Conservation (phyloP, 2,888 invertebrate species). For the Caenorhabditis imperialis region DNA sequence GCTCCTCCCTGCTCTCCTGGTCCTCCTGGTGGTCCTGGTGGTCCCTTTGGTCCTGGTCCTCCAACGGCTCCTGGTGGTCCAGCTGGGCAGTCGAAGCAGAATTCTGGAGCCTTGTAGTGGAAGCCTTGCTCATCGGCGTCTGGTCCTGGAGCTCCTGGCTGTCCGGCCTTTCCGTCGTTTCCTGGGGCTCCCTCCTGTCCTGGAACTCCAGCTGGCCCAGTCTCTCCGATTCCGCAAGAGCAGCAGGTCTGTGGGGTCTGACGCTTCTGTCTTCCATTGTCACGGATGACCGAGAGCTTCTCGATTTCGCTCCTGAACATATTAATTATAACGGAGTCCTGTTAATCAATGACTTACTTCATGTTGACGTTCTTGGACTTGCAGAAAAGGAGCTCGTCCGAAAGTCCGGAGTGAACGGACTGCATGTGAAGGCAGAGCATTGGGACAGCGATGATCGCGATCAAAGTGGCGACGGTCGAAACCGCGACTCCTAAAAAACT, state of each 20-base stretch:
- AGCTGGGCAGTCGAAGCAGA: conserved; percentile 54
- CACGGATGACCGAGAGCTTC: conserved; percentile 24
- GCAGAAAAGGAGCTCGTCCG: conserved; percentile 72
- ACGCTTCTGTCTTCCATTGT: conserved; percentile 49
- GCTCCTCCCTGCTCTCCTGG: conserved; percentile 53
- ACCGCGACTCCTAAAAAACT: conserved; percentile 54
- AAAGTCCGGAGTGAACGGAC: conserved; percentile 69
- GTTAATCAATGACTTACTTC: conserved; percentile 7
- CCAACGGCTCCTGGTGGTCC: conserved; percentile 67
- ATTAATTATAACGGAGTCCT: no score
- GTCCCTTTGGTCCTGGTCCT: conserved; percentile 65
- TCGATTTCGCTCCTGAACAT: conserved; percentile 36
- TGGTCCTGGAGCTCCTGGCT: conserved; percentile 55
- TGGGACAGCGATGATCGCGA: conserved; percentile 66
- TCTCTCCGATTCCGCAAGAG: conserved; percentile 55
- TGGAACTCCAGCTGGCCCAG: conserved; percentile 58
- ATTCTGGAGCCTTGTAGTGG: conserved; percentile 50
- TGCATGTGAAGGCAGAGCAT: conserved; percentile 69
- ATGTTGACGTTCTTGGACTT: conserved; percentile 52
- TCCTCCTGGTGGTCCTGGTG: conserved; percentile 62
- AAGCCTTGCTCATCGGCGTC: conserved; percentile 56
- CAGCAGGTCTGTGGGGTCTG: conserved; percentile 51
- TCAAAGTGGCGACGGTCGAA: conserved; percentile 66
- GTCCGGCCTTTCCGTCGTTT: conserved; percentile 53
- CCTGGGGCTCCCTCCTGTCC: conserved; percentile 58